A percentile compares a stretch with the other conserved stretches of the same genome.
These are phyloP conservation scores for Spinus pinus DNA, from an alignment of 2,797 vertebrate species.

Conservation along the genomic window DNA sequence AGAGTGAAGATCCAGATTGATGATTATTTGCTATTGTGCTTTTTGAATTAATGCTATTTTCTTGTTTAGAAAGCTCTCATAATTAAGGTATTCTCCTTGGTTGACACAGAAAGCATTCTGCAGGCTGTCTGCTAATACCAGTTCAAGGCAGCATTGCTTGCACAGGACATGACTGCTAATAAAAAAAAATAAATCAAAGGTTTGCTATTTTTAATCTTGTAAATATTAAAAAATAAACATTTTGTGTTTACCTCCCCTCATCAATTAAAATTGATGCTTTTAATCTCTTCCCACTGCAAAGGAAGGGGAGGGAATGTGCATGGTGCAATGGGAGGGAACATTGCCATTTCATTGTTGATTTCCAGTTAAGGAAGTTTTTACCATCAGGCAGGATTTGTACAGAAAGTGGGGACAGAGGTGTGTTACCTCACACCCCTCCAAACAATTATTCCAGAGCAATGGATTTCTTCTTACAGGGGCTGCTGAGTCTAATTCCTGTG, in stretches of 20 bases:
- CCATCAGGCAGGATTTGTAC: not conserved
- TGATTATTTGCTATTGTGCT: not conserved
- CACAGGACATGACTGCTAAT: not conserved
- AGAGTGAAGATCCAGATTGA: not conserved
- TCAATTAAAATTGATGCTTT: not conserved
- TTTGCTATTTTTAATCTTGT: not conserved
- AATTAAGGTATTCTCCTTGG: not conserved
- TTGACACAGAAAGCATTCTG: not conserved
- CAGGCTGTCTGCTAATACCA: not conserved
- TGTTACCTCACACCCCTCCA: not conserved
- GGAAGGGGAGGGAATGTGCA: not conserved
- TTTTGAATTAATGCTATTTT: not conserved
- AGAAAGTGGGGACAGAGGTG: not conserved
- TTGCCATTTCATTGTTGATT: not conserved
- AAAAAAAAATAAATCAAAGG: conserved; percentile 13
- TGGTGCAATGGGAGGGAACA: not conserved
- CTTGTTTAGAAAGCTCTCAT: not conserved
- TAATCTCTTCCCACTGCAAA: not conserved
- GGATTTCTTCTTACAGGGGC: not conserved
- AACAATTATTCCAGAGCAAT: not conserved
- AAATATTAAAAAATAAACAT: conserved; percentile 13
- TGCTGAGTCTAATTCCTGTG: not conserved
- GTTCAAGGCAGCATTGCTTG: not conserved
- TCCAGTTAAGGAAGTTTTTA: not conserved
- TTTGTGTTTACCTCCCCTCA: not conserved